Evolutionary conservation across 2,797 vertebrate species (phyloP).

Genomic region (Vespertilio murinus): DNA sequence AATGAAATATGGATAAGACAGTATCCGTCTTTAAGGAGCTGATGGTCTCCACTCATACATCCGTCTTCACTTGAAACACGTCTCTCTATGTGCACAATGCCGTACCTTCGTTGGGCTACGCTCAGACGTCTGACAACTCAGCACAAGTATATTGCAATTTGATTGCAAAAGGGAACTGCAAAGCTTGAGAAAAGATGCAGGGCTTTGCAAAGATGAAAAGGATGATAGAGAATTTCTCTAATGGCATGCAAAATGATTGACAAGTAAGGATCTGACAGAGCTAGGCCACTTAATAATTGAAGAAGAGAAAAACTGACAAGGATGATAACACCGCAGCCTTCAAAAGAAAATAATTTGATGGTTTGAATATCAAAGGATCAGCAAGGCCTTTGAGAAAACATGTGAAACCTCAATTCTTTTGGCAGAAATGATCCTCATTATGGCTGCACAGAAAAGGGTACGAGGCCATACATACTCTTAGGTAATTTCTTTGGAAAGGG

Average conservation of each 20-base stretch:
- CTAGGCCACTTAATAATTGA: constrained; percentile 62
- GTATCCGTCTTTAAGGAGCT: neutral
- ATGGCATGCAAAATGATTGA: constrained; percentile 47
- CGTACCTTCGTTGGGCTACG: neutral
- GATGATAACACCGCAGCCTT: constrained; percentile 22
- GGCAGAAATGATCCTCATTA: neutral
- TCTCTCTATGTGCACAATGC: neutral
- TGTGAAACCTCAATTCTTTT: neutral
- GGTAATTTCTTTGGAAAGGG: constrained; percentile 36
- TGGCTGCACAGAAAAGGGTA: neutral
- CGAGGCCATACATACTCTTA: neutral
- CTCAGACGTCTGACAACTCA: neutral
- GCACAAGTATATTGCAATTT: neutral
- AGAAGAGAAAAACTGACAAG: constrained; percentile 56
- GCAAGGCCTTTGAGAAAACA: constrained; percentile 40
- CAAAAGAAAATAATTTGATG: constrained; percentile 58
- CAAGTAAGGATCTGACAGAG: constrained; percentile 44
- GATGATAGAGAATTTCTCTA: constrained; percentile 8
- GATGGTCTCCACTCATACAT: neutral
- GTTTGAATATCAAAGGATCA: constrained; percentile 66
- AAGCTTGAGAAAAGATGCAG: neutral
- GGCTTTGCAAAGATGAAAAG: constrained; percentile 58
- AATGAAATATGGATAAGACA: neutral
- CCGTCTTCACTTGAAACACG: too few relatives aligned
- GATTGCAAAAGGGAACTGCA: constrained; percentile 8